Conservation (phyloP, 37 sponge, comb jelly and placozoan species). For the Diacarnus erythraeanus region DNA sequence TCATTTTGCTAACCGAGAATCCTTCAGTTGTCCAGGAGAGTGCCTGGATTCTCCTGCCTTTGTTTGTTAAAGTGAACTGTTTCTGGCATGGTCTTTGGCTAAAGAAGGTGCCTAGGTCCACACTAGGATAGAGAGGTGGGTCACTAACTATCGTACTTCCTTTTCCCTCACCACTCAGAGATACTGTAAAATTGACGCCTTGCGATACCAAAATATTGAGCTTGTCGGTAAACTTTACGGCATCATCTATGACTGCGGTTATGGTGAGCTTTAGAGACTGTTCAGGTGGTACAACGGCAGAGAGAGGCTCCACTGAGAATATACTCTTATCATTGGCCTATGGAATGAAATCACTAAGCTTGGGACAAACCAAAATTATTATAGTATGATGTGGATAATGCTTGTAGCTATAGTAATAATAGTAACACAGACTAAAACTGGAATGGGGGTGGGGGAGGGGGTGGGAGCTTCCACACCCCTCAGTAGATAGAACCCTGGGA, state of each 20-base stretch:
- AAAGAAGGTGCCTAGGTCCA: conserved; percentile 93
- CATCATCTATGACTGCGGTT: conserved; percentile 84
- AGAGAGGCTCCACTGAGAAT: conserved; percentile 69
- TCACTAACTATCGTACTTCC: conserved; percentile 91
- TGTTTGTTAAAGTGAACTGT: conserved; percentile 81
- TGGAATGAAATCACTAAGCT: not conserved
- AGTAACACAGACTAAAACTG: not conserved
- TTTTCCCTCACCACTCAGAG: conserved; percentile 74
- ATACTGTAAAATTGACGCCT: conserved; percentile 73
- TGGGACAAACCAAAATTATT: not conserved
- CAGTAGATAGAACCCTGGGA: no score
- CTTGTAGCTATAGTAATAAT: no score
- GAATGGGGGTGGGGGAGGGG: not conserved
- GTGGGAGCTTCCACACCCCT: not conserved
- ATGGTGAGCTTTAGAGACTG: conserved; percentile 71
- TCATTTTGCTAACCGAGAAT: conserved; percentile 60
- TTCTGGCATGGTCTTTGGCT: conserved; percentile 60
- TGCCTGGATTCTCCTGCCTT: conserved; percentile 63
- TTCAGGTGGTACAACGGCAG: conserved; percentile 71
- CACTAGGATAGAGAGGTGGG: conserved; percentile 77
- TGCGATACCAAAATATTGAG: conserved; percentile 68
- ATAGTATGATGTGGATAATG: no score
- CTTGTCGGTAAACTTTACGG: conserved; percentile 85
- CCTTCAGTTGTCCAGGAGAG: conserved; percentile 93
- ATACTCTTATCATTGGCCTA: conserved; percentile 71